These are phyloP conservation scores for Taenaris catops DNA, from an alignment of 2,888 invertebrate genomes.

Conservation along the genomic window DNA sequence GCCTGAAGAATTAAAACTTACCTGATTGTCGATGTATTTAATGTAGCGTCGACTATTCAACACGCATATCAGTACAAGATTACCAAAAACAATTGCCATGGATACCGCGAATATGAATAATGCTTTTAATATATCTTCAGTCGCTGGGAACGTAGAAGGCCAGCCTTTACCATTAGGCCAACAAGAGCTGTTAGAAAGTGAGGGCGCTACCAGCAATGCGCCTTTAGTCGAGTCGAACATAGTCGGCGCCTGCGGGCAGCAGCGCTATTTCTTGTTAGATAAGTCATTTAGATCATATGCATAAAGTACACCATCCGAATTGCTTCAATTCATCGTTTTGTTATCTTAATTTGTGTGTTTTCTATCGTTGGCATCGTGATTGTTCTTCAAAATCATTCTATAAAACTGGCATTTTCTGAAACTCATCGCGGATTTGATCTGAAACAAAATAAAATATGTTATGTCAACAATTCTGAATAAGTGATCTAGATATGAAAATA, in stretches of 20 bases:
- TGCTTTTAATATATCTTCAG: slow-evolving; percentile 87
- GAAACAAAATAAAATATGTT: slow-evolving; percentile 36
- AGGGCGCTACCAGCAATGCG: slow-evolving; percentile 88
- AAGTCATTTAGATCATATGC: slow-evolving; percentile 66
- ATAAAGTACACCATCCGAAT: not conserved
- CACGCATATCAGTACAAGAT: slow-evolving; percentile 89
- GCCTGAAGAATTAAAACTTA: too few species aligned
- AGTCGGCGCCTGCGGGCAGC: slow-evolving; percentile 67
- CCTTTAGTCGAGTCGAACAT: slow-evolving; percentile 84
- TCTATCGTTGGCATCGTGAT: not conserved
- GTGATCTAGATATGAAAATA: too few species aligned
- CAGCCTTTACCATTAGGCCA: slow-evolving; percentile 84
- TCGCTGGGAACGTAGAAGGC: slow-evolving; percentile 82
- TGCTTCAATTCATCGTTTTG: slow-evolving; percentile 5
- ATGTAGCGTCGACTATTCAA: slow-evolving; percentile 91
- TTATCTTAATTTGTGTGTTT: not conserved
- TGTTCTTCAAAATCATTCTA: too few species aligned
- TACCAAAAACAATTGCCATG: slow-evolving; percentile 88
- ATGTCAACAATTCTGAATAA: too few species aligned
- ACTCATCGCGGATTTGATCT: not conserved
- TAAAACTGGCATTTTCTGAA: too few species aligned
- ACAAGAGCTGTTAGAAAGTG: slow-evolving; percentile 91
- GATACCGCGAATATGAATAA: slow-evolving; percentile 87
- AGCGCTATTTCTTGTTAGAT: slow-evolving; percentile 64
- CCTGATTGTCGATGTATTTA: slow-evolving; percentile 93